Conservation (phyloP, 2,888 invertebrate species). For the Toxonevra muliebris region DNA sequence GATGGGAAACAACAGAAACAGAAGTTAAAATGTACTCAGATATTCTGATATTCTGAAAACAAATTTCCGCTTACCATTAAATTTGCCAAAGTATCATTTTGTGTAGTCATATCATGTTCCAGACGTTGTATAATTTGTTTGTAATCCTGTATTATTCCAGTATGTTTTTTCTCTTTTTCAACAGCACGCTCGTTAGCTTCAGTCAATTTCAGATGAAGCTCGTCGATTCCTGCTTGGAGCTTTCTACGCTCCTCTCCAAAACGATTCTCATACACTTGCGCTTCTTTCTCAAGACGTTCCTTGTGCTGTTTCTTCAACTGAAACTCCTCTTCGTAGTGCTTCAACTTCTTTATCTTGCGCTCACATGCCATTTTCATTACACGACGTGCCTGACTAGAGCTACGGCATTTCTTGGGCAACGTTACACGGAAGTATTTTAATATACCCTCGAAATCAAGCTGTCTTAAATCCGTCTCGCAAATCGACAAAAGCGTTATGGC, state of each 20-base stretch:
- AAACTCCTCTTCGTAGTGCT: slow-evolving; percentile 95
- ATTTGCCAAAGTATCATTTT: slow-evolving; percentile 69
- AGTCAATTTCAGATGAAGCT: slow-evolving; percentile 80
- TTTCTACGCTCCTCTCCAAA: slow-evolving; percentile 66
- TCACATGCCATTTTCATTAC: slow-evolving; percentile 91
- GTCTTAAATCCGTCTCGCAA: slow-evolving; percentile 89
- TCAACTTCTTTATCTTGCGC: slow-evolving; percentile 91
- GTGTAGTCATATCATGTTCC: slow-evolving; percentile 79
- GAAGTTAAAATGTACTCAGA: neutral
- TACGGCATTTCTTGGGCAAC: slow-evolving; percentile 94
- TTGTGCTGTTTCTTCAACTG: slow-evolving; percentile 76
- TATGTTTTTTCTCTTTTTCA: slow-evolving; percentile 77
- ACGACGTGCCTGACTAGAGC: slow-evolving; percentile 86
- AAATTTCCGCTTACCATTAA: slow-evolving; percentile 69
- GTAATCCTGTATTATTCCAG: slow-evolving; percentile 88
- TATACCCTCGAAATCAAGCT: slow-evolving; percentile 96
- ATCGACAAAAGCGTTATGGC: slow-evolving; percentile 92
- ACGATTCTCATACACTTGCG: slow-evolving; percentile 77
- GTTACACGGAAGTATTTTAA: slow-evolving; percentile 98
- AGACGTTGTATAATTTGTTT: slow-evolving; percentile 90
- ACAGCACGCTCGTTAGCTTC: slow-evolving; percentile 79
- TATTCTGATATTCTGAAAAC: neutral
- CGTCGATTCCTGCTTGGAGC: slow-evolving; percentile 64
- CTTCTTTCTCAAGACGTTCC: slow-evolving; percentile 72
- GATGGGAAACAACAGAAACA: neutral